phyloP scores from a whole-genome alignment of 2,113 vertebrate genomes.

The Chloebia gouldiae region DNA sequence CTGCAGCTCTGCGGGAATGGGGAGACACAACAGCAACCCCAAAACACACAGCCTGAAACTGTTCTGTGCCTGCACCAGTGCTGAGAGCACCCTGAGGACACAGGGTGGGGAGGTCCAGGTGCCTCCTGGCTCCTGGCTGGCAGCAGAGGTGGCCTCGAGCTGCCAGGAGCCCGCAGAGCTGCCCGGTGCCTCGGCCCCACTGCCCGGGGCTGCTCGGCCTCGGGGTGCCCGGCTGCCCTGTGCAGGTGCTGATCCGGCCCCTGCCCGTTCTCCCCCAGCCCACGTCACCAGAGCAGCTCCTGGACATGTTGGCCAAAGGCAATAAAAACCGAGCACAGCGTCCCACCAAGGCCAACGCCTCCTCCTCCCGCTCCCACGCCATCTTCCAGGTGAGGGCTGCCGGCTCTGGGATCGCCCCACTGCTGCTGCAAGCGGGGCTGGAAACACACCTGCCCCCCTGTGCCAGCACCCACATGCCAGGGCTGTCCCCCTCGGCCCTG shows the following conservation, averaged over 20 bases:
- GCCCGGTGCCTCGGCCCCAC: neutral
- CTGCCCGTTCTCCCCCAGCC: neutral
- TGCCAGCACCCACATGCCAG: neutral
- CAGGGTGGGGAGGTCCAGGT: fast-evolving
- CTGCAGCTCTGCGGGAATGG: neutral
- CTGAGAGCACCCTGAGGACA: neutral
- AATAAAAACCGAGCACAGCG: constrained; percentile 70
- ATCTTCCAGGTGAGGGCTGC: constrained; percentile 70
- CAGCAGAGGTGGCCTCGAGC: neutral
- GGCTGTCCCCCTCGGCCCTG: neutral
- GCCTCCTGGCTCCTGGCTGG: neutral
- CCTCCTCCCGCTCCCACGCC: constrained; percentile 74
- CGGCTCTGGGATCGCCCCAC: fast-evolving
- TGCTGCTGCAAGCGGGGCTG: neutral
- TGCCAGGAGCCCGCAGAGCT: neutral
- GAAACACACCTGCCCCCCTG: neutral
- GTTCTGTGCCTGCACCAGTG: neutral
- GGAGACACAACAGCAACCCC: neutral
- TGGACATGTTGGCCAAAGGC: constrained; percentile 71
- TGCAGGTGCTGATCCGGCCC: neutral
- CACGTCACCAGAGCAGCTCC: constrained; percentile 67
- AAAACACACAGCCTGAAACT: neutral
- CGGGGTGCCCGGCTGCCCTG: neutral
- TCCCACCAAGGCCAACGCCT: constrained; percentile 65
- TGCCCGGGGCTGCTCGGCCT: neutral